Percentiles rank a stretch among this genome's conserved stretches.
Conservation (phyloP, 2,113 vertebrate genomes). For the Cervus canadensis region DNA sequence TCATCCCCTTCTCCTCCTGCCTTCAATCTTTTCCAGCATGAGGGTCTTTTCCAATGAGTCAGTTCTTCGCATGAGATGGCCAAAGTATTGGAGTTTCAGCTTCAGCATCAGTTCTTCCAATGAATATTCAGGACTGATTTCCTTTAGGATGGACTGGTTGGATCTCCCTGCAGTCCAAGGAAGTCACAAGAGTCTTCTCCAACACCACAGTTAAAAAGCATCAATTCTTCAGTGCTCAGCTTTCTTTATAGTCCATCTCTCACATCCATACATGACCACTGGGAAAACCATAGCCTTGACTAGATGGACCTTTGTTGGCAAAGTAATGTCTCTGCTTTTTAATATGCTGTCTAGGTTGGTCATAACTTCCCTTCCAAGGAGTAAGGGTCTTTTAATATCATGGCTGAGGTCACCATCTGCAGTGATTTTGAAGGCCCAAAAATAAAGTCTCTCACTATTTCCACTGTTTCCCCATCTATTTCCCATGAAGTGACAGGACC, state of each 20-base stretch:
- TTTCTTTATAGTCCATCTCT: background rate
- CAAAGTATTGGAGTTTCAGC: background rate
- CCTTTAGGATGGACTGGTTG: background rate
- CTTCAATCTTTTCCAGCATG: background rate
- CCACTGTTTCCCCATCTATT: background rate
- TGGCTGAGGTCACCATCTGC: background rate
- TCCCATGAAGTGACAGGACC: background rate
- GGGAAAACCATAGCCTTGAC: background rate
- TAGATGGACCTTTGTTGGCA: background rate
- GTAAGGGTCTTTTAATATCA: background rate
- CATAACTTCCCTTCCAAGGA: background rate
- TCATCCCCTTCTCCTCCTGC: background rate
- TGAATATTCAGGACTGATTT: background rate
- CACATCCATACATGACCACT: background rate
- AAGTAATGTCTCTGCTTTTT: background rate
- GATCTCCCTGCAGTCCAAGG: background rate
- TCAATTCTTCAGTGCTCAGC: accelerated
- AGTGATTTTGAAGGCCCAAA: background rate
- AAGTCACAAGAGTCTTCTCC: background rate
- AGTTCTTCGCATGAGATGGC: background rate
- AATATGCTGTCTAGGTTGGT: background rate
- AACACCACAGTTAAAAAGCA: background rate
- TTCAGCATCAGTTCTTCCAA: background rate
- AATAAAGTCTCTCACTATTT: background rate
- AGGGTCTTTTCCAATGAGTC: background rate